These are phyloP conservation scores for Galago senegalensis DNA, from an alignment of 2,797 vertebrate genomes.

Conservation along the genomic window DNA sequence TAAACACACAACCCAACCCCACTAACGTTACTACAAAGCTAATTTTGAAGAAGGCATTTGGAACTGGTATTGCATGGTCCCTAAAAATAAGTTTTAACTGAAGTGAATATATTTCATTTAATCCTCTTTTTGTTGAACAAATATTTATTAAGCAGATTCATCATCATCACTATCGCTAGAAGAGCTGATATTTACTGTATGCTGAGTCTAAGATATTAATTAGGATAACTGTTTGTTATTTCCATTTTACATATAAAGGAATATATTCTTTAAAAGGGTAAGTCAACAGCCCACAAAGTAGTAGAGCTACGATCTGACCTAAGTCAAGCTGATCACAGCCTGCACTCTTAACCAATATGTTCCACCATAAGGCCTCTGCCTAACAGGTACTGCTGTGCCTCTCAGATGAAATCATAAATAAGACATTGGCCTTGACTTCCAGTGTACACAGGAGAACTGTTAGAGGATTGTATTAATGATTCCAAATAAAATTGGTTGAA, in stretches of 20 bases:
- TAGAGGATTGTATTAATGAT: background rate
- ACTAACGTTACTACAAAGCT: background rate
- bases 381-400: background rate
- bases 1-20: background rate
- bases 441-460: background rate
- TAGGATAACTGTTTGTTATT: background rate
- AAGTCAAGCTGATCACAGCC: background rate
- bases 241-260: background rate
- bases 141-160: background rate
- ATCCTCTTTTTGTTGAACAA: background rate
- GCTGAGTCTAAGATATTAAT: background rate
- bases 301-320: background rate
- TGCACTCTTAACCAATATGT: background rate
- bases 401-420: background rate
- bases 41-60: background rate
- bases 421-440: background rate
- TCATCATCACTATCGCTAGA: background rate
- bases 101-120: constrained; percentile 29
- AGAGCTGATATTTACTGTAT: background rate
- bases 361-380: background rate
- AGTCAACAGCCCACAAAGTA: background rate
- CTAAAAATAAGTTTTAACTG: constrained; percentile 28
- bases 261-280: background rate
- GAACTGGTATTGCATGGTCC: background rate
- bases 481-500: background rate